These are phyloP conservation scores for Chloropsis cyanopogon DNA, from an alignment of 2,113 vertebrate genomes.

Conservation along the genomic window DNA sequence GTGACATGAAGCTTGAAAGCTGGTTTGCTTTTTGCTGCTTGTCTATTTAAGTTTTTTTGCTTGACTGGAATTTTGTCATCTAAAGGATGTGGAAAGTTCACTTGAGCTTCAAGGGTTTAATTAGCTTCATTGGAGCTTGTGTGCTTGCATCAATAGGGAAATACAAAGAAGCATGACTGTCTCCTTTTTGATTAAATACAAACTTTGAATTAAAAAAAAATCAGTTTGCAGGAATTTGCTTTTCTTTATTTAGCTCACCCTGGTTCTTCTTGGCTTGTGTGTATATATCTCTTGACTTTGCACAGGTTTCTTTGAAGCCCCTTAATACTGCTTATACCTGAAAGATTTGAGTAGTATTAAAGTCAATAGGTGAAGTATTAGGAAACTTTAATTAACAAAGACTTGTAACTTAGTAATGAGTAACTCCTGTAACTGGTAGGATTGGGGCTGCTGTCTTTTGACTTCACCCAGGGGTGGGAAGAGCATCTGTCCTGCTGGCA, in stretches of 20 bases:
- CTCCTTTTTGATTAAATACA: neutral
- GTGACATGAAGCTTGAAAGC: neutral
- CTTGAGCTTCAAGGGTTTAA: neutral
- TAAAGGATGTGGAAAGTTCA: neutral
- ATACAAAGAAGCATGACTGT: neutral
- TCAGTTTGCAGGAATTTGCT: neutral
- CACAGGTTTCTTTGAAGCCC: neutral
- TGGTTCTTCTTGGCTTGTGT: neutral
- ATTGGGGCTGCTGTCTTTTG: neutral
- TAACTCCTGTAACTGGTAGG: neutral
- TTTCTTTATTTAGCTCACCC: neutral
- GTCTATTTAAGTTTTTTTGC: neutral
- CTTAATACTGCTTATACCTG: neutral
- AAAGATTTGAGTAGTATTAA: neutral
- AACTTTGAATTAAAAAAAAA: neutral
- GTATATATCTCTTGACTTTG: rapidly evolving
- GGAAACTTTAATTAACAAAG: neutral
- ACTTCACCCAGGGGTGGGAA: neutral
- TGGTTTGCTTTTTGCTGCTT: neutral
- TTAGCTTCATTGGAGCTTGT: neutral
- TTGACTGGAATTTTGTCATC: neutral
- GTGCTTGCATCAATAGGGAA: neutral
- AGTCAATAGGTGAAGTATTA: conserved; percentile 16
- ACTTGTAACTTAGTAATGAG: neutral
- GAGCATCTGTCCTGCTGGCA: neutral